Conservation (phyloP, 1,140 invertebrate species). For the Eumeta japonica region DNA sequence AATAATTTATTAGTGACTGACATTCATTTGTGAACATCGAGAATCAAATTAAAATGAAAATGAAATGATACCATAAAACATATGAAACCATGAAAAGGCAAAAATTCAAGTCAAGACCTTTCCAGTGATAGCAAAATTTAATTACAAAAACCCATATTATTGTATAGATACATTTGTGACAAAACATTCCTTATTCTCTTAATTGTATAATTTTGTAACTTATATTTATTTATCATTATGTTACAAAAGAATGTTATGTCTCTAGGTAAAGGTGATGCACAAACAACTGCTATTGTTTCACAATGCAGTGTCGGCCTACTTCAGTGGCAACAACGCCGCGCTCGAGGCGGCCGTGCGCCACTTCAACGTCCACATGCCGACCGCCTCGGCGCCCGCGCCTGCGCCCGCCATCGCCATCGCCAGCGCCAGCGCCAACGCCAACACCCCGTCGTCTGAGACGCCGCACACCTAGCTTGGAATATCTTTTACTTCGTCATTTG, state of each 20-base stretch:
- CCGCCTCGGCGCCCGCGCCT: conserved; percentile 4
- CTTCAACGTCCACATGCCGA: conserved; percentile 73
- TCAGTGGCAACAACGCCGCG: conserved; percentile 90
- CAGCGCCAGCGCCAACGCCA: conserved; percentile 7
- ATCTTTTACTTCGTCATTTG: no score
- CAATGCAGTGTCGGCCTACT: conserved; percentile 94
- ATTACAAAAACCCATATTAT: no score
- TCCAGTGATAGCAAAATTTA: no score
- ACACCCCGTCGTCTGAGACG: conserved; percentile 5
- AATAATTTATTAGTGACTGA: no score
- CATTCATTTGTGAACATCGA: no score
- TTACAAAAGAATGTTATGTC: conserved; percentile 17
- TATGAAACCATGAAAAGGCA: no score
- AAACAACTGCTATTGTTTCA: conserved; percentile 94
- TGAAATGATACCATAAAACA: no score
- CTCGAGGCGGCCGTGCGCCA: conserved; percentile 94
- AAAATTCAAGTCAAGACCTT: no score
- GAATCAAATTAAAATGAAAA: no score
- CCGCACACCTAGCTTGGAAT: no score
- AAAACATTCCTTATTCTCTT: neutral
- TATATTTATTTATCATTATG: no score
- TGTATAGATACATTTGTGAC: no score
- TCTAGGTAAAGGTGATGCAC: conserved; percentile 96
- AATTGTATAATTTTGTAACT: neutral
- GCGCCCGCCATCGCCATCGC: conserved; percentile 8